phyloP scores from a whole-genome alignment of 1,140 invertebrate species.

The Goniozus legneri region DNA sequence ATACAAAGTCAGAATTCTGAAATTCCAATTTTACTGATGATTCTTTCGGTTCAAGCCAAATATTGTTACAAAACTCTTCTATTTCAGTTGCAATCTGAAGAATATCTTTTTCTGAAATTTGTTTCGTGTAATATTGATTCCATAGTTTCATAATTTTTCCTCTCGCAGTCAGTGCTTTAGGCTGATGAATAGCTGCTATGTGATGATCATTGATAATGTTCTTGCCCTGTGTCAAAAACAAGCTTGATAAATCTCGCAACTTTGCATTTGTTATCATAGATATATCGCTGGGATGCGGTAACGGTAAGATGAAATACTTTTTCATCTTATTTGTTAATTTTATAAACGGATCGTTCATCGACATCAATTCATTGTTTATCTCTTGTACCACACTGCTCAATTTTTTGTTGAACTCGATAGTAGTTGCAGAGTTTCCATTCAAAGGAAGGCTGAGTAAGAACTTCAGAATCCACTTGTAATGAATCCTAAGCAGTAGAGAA shows the following conservation, averaged over 20 bases:
- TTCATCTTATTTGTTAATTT: slow-evolving; percentile 38
- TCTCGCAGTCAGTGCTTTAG: slow-evolving; percentile 15
- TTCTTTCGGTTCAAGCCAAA: neutral
- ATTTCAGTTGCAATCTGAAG: slow-evolving; percentile 14
- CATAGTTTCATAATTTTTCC: slow-evolving; percentile 24
- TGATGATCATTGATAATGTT: slow-evolving; percentile 10
- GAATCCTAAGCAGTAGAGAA: slow-evolving; percentile 32
- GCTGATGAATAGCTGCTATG: slow-evolving; percentile 19
- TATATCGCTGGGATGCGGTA: slow-evolving; percentile 32
- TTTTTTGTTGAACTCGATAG: slow-evolving; percentile 8
- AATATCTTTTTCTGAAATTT: slow-evolving; percentile 2
- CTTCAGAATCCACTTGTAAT: slow-evolving; percentile 48
- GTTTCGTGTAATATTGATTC: slow-evolving; percentile 11
- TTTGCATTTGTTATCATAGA: slow-evolving; percentile 19
- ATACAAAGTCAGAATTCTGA: neutral
- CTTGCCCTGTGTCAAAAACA: neutral
- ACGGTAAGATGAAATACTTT: slow-evolving; percentile 26
- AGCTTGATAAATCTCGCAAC: slow-evolving; percentile 15
- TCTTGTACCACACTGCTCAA: slow-evolving; percentile 17
- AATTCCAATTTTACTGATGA: neutral
- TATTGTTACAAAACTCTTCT: slow-evolving; percentile 14
- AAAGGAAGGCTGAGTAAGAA: slow-evolving; percentile 23
- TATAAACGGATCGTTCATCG: slow-evolving; percentile 31
- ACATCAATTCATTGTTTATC: slow-evolving; percentile 19
- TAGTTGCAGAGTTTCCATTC: slow-evolving; percentile 2